These are phyloP conservation scores for Spinus olivaceus DNA, from an alignment of 2,797 vertebrate species.

Conservation along the genomic window DNA sequence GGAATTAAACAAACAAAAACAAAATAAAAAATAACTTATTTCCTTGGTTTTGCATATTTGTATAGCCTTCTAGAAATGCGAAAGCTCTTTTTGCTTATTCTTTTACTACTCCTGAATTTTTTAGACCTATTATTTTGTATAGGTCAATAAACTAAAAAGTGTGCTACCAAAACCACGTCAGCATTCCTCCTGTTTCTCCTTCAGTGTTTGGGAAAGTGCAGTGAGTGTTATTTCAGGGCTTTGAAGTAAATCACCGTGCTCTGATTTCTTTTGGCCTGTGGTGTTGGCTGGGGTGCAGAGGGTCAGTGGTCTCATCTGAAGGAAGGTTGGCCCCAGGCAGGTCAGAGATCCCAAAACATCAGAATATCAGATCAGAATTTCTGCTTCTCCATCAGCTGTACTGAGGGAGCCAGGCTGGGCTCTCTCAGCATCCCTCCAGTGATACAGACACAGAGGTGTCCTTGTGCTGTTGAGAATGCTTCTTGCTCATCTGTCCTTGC, in stretches of 20 bases:
- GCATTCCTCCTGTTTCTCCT: conserved; percentile 37
- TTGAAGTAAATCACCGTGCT: accelerated
- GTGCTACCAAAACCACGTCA: conserved; percentile 63
- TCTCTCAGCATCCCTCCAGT: background rate
- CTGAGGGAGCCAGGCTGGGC: background rate
- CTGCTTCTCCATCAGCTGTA: background rate
- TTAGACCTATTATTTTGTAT: conserved; percentile 78
- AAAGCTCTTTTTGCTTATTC: conserved; percentile 77
- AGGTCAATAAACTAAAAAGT: conserved; percentile 80
- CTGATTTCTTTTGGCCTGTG: background rate
- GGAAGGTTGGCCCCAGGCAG: background rate
- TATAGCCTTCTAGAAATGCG: conserved; percentile 74
- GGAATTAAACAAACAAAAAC: conserved; percentile 46
- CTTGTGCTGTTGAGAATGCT: background rate
- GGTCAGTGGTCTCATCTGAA: background rate
- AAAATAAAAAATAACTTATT: conserved; percentile 72
- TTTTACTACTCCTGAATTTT: conserved; percentile 76
- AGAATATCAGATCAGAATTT: background rate
- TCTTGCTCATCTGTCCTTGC: background rate
- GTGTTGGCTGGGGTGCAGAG: background rate
- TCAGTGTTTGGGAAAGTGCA: background rate
- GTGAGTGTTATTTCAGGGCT: background rate
- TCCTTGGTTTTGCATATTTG: conserved; percentile 80
- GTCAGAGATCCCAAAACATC: background rate
- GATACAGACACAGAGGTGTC: background rate